A percentile compares a stretch with the other conserved stretches of the same genome.
phyloP scores from a whole-genome alignment of 2,888 invertebrate genomes.

The Drosophila neotestacea region DNA sequence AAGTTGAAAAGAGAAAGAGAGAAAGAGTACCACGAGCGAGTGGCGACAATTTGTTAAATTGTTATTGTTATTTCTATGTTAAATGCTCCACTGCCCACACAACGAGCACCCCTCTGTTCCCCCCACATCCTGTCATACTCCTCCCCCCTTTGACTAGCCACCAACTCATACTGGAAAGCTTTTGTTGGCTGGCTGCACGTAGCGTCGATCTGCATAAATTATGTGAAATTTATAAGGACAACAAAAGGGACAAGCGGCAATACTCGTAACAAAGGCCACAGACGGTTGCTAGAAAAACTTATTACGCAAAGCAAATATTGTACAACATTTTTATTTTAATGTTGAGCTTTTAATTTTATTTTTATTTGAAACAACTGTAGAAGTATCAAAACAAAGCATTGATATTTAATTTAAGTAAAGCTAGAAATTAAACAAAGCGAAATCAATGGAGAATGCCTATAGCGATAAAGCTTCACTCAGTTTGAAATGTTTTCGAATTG shows the following conservation, averaged over 20 bases:
- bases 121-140: not conserved
- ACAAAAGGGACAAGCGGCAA: conserved; percentile 54
- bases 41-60: conserved; percentile 81
- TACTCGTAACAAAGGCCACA: conserved; percentile 36
- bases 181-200: conserved; percentile 68
- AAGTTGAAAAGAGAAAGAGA: conserved; percentile 11
- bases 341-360: conserved; percentile 17
- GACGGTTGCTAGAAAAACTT: conserved; percentile 62
- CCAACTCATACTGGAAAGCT: conserved; percentile 38
- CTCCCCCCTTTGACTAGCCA: not conserved
- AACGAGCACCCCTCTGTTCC: conserved; percentile 40
- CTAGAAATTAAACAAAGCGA: not conserved
- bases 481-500: not conserved
- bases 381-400: conserved; percentile 2
- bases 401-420: not conserved
- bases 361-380: conserved; percentile 6
- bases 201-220: conserved; percentile 79
- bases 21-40: conserved; percentile 23
- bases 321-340: conserved; percentile 62
- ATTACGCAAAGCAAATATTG: conserved; percentile 74
- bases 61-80: conserved; percentile 82
- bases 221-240: conserved; percentile 77
- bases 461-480: not conserved
- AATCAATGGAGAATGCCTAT: not conserved
- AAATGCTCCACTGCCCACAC: conserved; percentile 77